Evolutionary conservation across 2,113 vertebrate genomes (phyloP).

Genomic region (Zapus hudsonius): DNA sequence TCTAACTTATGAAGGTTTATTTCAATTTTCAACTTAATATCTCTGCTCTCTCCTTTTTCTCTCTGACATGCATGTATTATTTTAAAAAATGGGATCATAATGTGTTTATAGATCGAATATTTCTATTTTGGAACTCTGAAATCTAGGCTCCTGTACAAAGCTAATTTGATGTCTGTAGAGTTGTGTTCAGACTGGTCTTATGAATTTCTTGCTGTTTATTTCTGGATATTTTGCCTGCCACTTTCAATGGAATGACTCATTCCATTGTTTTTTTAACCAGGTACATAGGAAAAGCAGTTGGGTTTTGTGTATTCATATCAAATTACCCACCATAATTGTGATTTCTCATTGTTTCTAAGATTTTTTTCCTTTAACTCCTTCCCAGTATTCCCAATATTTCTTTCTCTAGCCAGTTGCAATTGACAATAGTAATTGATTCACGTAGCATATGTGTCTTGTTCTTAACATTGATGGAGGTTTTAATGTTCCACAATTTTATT

Average conservation of each 20-base stretch:
- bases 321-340: neutral
- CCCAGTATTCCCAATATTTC: neutral
- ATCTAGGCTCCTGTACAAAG: neutral
- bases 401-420: neutral
- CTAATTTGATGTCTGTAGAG: neutral
- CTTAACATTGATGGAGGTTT: neutral
- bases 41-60: neutral
- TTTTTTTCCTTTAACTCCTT: slow-evolving; percentile 9
- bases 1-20: neutral
- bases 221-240: neutral
- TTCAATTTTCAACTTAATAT: neutral
- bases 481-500: neutral
- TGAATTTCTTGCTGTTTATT: neutral
- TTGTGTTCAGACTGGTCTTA: neutral
- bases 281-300: neutral
- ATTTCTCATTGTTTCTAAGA: slow-evolving; percentile 33
- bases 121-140: neutral
- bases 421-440: neutral
- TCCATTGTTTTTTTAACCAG: neutral
- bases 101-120: neutral
- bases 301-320: neutral
- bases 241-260: neutral
- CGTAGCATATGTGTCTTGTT: neutral
- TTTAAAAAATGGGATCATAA: neutral
- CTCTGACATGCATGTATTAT: neutral